Evolutionary conservation across 2,113 vertebrate genomes (phyloP).

Genomic region (Dermatemys mawii): DNA sequence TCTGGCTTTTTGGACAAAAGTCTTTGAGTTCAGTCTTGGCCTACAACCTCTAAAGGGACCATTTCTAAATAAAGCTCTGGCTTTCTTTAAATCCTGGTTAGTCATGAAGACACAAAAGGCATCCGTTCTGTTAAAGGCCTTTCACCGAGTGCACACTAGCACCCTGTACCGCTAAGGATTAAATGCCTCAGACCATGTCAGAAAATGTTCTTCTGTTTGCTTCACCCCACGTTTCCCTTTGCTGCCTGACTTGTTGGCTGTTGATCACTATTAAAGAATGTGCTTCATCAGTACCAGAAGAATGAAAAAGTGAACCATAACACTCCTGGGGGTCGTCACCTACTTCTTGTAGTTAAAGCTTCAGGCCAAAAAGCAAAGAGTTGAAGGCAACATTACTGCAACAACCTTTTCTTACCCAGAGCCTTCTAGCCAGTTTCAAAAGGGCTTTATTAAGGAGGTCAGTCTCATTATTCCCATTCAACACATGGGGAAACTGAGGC

Average conservation of each 20-base stretch:
- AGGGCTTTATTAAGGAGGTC: background rate
- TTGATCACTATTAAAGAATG: background rate
- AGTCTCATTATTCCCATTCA: background rate
- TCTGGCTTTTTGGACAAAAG: conserved; percentile 1
- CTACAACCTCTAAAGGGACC: background rate
- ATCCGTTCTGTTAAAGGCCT: conserved; percentile 10
- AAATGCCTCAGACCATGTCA: background rate
- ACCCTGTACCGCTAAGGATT: background rate
- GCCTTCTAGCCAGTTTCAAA: background rate
- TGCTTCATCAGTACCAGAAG: background rate
- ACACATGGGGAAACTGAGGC: background rate
- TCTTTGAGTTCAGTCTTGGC: conserved; percentile 4
- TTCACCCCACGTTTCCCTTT: background rate
- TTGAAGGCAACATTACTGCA: background rate
- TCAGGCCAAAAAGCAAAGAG: background rate
- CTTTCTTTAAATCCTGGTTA: conserved; percentile 16
- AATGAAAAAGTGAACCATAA: background rate
- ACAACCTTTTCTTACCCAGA: background rate
- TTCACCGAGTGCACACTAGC: conserved; percentile 24
- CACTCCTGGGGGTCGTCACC: background rate
- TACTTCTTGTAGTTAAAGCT: background rate
- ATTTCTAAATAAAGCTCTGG: conserved; percentile 7
- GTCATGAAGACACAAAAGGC: background rate
- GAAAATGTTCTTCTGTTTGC: background rate
- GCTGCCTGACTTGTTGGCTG: background rate